Evolutionary conservation across 2,113 vertebrate genomes (phyloP).

Genomic region (Xiphophorus maculatus): DNA sequence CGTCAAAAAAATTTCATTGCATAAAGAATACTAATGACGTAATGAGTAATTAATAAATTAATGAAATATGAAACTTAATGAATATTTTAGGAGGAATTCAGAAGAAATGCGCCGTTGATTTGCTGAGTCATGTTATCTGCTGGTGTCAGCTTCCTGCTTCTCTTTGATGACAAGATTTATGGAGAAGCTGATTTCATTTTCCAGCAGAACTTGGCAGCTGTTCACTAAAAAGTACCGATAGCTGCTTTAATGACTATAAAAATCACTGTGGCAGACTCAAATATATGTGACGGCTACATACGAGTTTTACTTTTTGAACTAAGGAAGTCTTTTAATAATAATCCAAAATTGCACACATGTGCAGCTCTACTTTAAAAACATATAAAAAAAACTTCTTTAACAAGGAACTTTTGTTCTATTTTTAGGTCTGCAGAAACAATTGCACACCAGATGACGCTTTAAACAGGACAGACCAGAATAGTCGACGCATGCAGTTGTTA

Average conservation of each 20-base stretch:
- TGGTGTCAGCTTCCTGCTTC: no score
- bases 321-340: not conserved
- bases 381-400: not conserved
- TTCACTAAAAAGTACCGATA: not conserved
- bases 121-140: not conserved
- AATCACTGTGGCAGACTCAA: no score
- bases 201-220: not conserved
- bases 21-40: no score
- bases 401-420: not conserved
- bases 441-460: not conserved
- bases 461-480: slow-evolving; percentile 2
- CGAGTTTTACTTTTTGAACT: no score
- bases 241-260: not conserved
- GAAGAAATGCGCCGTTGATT: not conserved
- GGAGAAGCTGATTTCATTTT: not conserved
- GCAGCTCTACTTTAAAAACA: not conserved
- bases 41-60: no score
- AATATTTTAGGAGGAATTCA: not conserved
- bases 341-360: not conserved
- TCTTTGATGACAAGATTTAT: no score
- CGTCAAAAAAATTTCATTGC: no score
- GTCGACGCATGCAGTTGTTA: not conserved
- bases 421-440: not conserved
- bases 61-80: not conserved
- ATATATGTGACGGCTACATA: no score